Evolutionary conservation across 35 echinoderm and acorn worm genomes (phyloP), one percentile per base, ranked within the genome.

Genomic region (Apostichopus californicus): DNA sequence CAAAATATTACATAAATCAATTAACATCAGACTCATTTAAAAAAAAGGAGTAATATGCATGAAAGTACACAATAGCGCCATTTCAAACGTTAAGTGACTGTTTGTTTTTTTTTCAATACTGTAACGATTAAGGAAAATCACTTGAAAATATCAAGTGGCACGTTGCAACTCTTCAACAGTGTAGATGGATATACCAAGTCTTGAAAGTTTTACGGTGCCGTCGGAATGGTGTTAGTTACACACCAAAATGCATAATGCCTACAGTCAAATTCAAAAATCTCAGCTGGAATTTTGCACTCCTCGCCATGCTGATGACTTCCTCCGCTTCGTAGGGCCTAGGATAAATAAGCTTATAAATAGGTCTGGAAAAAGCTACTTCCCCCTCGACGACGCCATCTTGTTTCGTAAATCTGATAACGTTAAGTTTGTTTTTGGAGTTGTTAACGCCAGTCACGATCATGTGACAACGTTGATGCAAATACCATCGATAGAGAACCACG

Each of bases 391-490:
- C 80, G 5, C 80, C 80, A 10, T 12, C 34, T 83, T 20, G 14
- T 0, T 83, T 59, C 5, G 8, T 56, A 83, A 83, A 56, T 56
- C 80, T 7, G 14, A 83, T 55, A 20, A 57, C 80, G 14, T 18
- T 55, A 0, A 83, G 59, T 56, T 11, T 20, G 3, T 83, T 12
- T 3, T 83, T 5, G 17, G 56, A 20, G 5, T 56, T 13, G 22
- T 83, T 56, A 20, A 83, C 15, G 17, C 56, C 80, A 54, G 53
- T 83, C n/a, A 83, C 80, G 8, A 83, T 83, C 17, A 83, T 83
- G 80, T 83, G 80, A 83, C 80, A 83, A 56, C 80, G 52, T n/a
- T 6, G 80, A 55, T 83, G 80, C 15, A 0, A 0, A 56, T 22
- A 5, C 80, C 80, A 58, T 56, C 52, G 52, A 56, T n/a, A 18